Evolutionary conservation across 2,113 vertebrate species (phyloP).

Genomic region (Cyanoliseus patagonus): DNA sequence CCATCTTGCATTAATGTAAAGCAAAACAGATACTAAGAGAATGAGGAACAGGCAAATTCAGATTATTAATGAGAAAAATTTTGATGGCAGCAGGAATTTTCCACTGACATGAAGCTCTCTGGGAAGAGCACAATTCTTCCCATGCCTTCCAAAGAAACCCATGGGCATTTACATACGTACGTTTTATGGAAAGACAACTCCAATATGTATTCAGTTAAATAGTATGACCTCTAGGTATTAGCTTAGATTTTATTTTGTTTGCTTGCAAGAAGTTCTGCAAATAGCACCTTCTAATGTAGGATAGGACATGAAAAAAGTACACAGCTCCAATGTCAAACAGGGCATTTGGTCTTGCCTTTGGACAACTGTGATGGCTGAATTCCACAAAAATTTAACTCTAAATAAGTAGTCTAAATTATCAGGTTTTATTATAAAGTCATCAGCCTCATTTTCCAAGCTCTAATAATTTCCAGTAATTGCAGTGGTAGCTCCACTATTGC

Average conservation of each 20-base stretch:
- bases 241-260: background rate
- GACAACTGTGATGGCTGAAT: background rate
- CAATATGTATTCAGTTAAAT: background rate
- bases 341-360: background rate
- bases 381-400: background rate
- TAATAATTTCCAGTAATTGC: background rate
- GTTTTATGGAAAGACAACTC: background rate
- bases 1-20: background rate
- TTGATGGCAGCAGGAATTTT: background rate
- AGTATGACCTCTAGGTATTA: background rate
- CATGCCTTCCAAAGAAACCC: background rate
- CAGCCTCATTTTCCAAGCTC: background rate
- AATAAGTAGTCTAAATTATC: background rate
- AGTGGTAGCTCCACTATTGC: background rate
- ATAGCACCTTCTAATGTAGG: background rate
- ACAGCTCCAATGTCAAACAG: background rate
- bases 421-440: background rate
- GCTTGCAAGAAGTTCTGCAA: background rate
- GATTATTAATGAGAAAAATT: background rate
- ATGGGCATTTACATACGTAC: background rate
- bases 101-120: background rate
- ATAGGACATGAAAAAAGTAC: background rate
- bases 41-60: background rate
- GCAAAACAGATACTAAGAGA: background rate
- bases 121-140: background rate